Percentiles rank a stretch among this genome's conserved stretches.
Evolutionary conservation across 2,113 vertebrate genomes (phyloP).

Genomic region (Regulus satrapa): DNA sequence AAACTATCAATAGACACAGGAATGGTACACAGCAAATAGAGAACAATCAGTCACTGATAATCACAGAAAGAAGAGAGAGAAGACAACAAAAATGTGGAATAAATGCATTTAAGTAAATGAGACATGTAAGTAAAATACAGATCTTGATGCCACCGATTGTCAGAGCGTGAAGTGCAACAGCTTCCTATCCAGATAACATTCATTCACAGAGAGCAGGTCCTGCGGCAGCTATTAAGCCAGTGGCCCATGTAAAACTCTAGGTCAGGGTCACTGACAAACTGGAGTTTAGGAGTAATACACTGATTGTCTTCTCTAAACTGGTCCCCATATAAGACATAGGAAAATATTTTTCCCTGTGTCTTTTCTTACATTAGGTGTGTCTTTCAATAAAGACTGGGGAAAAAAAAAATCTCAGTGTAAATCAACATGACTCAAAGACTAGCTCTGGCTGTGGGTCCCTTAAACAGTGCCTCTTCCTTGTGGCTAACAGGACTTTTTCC

Average conservation of each 20-base stretch:
- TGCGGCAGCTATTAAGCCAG: not conserved
- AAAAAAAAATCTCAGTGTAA: not conserved
- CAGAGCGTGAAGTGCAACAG: not conserved
- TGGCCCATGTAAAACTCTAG: not conserved
- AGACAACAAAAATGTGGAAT: not conserved
- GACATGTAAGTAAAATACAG: not conserved
- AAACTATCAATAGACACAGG: not conserved
- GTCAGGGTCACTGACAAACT: not conserved
- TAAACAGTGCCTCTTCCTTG: not conserved
- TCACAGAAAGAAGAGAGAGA: not conserved
- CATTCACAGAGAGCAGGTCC: not conserved
- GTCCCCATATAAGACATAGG: not conserved
- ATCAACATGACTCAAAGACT: not conserved
- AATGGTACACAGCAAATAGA: not conserved
- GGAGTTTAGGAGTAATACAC: not conserved
- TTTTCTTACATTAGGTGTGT: not conserved
- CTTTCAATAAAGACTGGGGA: not conserved
- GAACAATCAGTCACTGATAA: not conserved
- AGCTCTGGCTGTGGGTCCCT: not conserved
- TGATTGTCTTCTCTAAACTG: not conserved
- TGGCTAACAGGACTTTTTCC: not conserved
- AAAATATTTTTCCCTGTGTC: not conserved
- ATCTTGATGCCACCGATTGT: not conserved
- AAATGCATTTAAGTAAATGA: not conserved
- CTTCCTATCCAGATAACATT: not conserved